Base-by-base conservation (phyloP, 2,797 vertebrate genomes). In the Tadarida brasiliensis region DNA sequence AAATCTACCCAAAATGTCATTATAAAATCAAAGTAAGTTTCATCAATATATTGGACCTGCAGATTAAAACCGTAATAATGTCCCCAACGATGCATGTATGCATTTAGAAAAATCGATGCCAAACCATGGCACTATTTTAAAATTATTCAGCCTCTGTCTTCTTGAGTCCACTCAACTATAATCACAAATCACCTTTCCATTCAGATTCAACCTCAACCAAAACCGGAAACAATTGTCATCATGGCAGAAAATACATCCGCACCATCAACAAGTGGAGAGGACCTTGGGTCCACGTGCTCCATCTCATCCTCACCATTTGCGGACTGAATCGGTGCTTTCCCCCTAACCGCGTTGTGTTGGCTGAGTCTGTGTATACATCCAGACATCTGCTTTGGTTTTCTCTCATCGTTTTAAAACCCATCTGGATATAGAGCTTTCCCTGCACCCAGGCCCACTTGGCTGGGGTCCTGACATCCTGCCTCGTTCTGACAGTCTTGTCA, bases 381-480 rank as follows among this genome's bases (percentile, higher is more conserved):
- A 93, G 83, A 90, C 39, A 92, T 94, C 92, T 94, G 93, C 82
- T 96, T 87, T 92, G 59, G 30, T 67, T 95, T 93, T 85, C 80
- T 68, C n/a, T 92, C 83, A 85, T 77, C 26, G 28, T 90, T 74
- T 95, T 33, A 35, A 94, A 87, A 59, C 22, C 49, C 95, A 91
- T 85, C 65, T 97, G 93, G 82, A 87, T 91, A 3, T 0, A 54
- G n/a, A 84, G 5, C 44, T 89, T 87, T 30, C 59, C 33, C 80
- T 70, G 30, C 71, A 91, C 80, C 44, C 49, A 89, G 89, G 70
- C 59, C 59, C 65, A 51, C 33, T 92, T 93, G 86, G 70, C 95
- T 68, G 2, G 11, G n/a, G 5, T 85, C 44, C 83, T 95, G 80
- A 95, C 83, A 87, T 76, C 57, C 78, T 87, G 44, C 83, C 61